Percentiles rank a stretch among this genome's conserved stretches.
Conservation (phyloP, 2,888 invertebrate genomes). For the Drosophila koepferae region DNA sequence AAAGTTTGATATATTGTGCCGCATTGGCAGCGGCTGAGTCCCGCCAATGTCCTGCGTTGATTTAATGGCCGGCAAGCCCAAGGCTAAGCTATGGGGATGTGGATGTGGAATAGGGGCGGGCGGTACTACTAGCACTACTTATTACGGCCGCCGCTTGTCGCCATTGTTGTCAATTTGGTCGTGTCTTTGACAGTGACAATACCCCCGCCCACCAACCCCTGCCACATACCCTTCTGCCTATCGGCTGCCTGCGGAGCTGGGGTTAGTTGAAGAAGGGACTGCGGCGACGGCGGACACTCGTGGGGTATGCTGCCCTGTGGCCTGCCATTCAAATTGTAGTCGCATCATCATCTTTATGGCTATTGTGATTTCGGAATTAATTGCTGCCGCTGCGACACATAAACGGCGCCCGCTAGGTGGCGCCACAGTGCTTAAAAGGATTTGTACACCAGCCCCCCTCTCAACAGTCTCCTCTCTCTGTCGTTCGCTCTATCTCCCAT, state of each 20-base stretch:
- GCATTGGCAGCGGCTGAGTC: slow-evolving; percentile 60
- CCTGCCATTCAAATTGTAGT: slow-evolving; percentile 73
- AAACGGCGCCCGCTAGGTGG: slow-evolving; percentile 57
- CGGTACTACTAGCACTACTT: slow-evolving; percentile 55
- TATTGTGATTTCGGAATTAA: slow-evolving; percentile 80
- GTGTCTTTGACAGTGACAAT: slow-evolving; percentile 70
- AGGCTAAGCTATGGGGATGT: slow-evolving; percentile 5
- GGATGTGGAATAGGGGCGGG: background rate
- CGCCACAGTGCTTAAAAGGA: slow-evolving; percentile 76
- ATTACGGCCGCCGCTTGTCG: slow-evolving; percentile 75
- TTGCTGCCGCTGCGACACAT: slow-evolving; percentile 65
- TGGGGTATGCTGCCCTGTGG: slow-evolving; percentile 6
- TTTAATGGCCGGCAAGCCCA: slow-evolving; percentile 68
- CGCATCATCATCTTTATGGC: slow-evolving; percentile 80
- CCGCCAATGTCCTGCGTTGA: slow-evolving; percentile 71
- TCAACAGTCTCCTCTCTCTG: too few relatives aligned
- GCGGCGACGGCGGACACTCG: background rate
- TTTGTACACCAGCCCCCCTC: slow-evolving; percentile 39
- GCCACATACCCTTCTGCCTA: too few relatives aligned
- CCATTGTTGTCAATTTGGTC: slow-evolving; percentile 79
- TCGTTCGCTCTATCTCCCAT: background rate
- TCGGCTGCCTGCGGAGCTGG: background rate
- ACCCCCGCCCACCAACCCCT: background rate
- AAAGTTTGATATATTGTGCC: slow-evolving; percentile 80
- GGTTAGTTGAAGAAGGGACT: background rate